Evolutionary conservation across 1,140 invertebrate species (phyloP).

Genomic region (Rhopalosiphum maidis): DNA sequence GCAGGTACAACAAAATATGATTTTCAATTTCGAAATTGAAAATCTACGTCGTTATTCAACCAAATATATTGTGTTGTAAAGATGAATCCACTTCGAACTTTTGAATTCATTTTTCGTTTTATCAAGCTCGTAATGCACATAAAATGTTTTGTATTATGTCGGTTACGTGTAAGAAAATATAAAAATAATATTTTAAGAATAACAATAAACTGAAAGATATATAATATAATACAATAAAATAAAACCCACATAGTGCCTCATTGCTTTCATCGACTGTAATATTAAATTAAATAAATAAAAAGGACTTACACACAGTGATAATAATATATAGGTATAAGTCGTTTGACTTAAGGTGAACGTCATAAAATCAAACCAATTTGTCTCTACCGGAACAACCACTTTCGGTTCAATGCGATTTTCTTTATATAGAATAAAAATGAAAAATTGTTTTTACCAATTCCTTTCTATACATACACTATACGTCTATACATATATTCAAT

Average conservation of each 20-base stretch:
- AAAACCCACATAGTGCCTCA: background rate
- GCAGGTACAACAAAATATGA: background rate
- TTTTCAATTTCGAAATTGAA: background rate
- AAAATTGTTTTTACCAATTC: background rate
- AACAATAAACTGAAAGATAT: background rate
- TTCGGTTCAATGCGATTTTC: background rate
- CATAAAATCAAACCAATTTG: conserved; percentile 33
- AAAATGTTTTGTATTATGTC: conserved; percentile 3
- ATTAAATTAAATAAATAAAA: conserved; percentile 54
- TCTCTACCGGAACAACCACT: background rate
- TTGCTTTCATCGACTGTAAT: background rate
- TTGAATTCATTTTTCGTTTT: background rate
- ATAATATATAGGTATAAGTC: background rate
- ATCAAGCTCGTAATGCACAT: background rate
- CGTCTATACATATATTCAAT: background rate
- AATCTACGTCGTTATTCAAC: background rate
- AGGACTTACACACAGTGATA: background rate
- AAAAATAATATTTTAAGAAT: conserved; percentile 35
- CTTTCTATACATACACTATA: background rate
- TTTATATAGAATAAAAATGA: conserved; percentile 17
- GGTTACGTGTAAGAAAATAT: background rate
- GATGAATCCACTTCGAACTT: background rate
- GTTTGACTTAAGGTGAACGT: conserved; percentile 17
- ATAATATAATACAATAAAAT: conserved; percentile 23
- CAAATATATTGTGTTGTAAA: background rate